Conservation (phyloP, 2,113 vertebrate species). For the Procapra przewalskii region DNA sequence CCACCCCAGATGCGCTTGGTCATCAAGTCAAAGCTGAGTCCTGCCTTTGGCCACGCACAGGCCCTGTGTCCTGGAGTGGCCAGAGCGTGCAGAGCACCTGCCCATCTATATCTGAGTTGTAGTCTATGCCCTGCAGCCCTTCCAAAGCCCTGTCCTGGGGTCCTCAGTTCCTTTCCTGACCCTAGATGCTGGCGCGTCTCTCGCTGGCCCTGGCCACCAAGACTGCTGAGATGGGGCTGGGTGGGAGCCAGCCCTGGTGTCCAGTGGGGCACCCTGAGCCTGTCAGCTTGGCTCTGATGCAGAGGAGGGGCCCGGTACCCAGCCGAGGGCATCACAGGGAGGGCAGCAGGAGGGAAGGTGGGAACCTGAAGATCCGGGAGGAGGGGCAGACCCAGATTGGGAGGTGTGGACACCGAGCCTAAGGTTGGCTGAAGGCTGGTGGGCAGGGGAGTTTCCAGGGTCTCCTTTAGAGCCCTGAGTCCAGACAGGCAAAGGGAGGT, state of each 20-base stretch:
- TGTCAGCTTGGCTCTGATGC: neutral
- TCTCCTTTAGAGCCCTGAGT: neutral
- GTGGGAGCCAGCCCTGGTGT: neutral
- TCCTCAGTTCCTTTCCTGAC: rapidly evolving
- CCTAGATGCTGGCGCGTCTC: neutral
- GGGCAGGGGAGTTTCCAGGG: neutral
- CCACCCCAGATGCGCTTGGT: neutral
- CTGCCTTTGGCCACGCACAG: neutral
- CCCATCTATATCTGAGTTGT: neutral
- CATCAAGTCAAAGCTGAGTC: rapidly evolving
- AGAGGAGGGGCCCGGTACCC: neutral
- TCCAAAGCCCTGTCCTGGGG: neutral
- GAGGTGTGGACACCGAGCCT: rapidly evolving
- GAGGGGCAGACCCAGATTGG: neutral
- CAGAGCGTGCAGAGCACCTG: neutral
- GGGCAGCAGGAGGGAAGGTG: neutral
- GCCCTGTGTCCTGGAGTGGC: rapidly evolving
- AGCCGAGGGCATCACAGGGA: rapidly evolving
- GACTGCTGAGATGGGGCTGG: neutral
- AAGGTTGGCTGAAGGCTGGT: neutral
- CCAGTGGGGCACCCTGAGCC: neutral
- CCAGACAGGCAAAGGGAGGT: too few species aligned
- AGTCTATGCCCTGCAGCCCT: neutral
- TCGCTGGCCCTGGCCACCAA: neutral
- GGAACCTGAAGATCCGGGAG: neutral